Percentiles rank a stretch among this genome's conserved stretches.
phyloP scores from a whole-genome alignment of 2,113 vertebrate genomes.

The Platysternon megacephalum region DNA sequence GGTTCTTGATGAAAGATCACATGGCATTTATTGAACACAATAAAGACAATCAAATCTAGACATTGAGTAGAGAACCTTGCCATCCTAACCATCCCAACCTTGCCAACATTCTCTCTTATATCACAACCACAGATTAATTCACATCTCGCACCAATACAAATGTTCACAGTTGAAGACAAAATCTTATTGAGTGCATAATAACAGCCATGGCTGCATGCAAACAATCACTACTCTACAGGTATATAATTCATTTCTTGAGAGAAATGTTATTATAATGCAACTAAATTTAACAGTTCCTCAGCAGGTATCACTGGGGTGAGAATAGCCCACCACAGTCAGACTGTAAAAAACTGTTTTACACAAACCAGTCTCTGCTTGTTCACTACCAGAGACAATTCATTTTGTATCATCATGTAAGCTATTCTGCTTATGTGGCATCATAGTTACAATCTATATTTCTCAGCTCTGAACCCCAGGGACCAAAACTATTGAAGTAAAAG shows the following conservation, averaged over 20 bases:
- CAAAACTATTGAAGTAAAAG: conserved; percentile 41
- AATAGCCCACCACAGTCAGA: conserved; percentile 3
- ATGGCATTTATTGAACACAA: neutral
- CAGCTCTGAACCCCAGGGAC: conserved; percentile 8
- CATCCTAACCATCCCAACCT: neutral
- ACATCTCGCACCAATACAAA: neutral
- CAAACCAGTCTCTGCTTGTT: conserved; percentile 43
- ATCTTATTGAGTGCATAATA: neutral
- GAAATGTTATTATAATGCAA: conserved; percentile 17
- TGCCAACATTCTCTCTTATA: neutral
- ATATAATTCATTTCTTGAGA: conserved; percentile 11
- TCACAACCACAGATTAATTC: neutral
- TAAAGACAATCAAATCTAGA: neutral
- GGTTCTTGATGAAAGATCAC: neutral
- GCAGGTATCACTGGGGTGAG: conserved; percentile 11
- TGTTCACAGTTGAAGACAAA: conserved; percentile 1
- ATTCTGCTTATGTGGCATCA: conserved; percentile 45
- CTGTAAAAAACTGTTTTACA: conserved; percentile 31
- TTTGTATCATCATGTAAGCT: conserved; percentile 56
- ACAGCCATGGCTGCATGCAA: neutral
- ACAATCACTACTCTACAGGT: neutral
- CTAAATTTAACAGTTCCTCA: conserved; percentile 44
- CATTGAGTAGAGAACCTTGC: neutral
- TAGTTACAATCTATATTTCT: conserved; percentile 46
- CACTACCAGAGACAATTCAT: conserved; percentile 44